A percentile compares a stretch with the other conserved stretches of the same genome.
These are phyloP conservation scores for Daubentonia madagascariensis DNA, from an alignment of 2,113 vertebrate genomes.

Conservation along the genomic window DNA sequence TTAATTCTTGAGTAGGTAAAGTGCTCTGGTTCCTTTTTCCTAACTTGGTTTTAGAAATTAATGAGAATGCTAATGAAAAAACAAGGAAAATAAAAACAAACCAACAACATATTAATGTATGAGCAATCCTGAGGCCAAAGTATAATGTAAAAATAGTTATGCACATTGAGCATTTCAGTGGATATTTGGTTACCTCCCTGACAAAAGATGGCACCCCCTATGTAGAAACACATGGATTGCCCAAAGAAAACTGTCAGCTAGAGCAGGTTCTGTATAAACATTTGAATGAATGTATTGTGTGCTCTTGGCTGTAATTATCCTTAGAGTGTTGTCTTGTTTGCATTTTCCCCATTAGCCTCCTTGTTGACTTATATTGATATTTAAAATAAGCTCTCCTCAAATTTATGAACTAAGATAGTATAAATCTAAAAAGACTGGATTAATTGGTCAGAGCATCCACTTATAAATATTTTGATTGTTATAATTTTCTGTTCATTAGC, in stretches of 20 bases:
- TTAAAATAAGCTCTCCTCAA: not conserved
- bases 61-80: not conserved
- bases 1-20: not conserved
- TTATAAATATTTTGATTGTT: slow-evolving; percentile 22
- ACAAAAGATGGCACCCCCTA: not conserved
- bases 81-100: not conserved
- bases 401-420: not conserved
- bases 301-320: not conserved
- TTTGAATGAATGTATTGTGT: not conserved
- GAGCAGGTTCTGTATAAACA: not conserved
- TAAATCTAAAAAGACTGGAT: not conserved
- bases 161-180: not conserved
- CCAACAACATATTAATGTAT: not conserved
- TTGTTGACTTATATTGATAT: not conserved
- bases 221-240: not conserved
- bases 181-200: not conserved
- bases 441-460: not conserved
- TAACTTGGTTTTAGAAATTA: not conserved
- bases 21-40: not conserved
- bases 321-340: not conserved
- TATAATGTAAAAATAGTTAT: not conserved
- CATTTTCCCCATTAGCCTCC: not conserved
- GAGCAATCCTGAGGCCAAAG: not conserved
- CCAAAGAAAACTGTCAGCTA: not conserved
- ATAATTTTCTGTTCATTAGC: not conserved